These are phyloP conservation scores for Capreolus pygargus DNA, from an alignment of 2,113 vertebrate genomes.

Conservation along the genomic window DNA sequence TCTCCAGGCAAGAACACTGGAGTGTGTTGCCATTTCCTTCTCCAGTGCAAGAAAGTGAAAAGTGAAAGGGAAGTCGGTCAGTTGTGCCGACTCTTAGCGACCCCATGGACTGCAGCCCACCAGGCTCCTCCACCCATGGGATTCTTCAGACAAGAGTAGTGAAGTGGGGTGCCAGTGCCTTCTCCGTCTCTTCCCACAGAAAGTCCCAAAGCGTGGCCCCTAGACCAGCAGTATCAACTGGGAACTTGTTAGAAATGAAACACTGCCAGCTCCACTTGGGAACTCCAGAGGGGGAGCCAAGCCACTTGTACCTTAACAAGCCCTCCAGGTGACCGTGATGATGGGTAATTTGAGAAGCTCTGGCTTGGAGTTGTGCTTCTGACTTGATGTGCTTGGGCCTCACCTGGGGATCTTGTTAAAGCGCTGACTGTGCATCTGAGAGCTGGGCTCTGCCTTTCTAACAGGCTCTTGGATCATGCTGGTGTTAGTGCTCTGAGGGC, in stretches of 20 bases:
- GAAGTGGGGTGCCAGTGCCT: too few species aligned
- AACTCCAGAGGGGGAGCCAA: neutral
- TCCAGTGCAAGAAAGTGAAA: too few species aligned
- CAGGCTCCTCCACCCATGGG: too few species aligned
- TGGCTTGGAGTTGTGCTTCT: neutral
- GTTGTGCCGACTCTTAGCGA: too few species aligned
- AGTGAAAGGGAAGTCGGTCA: too few species aligned
- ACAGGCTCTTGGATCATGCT: neutral
- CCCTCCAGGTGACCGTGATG: neutral
- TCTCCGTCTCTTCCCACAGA: neutral
- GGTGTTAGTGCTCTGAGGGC: neutral
- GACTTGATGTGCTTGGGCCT: rapidly evolving
- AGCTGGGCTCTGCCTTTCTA: neutral
- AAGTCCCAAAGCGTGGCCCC: neutral
- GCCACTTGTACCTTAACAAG: too few species aligned
- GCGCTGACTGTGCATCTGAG: neutral
- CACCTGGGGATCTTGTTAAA: neutral
- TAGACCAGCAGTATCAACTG: neutral
- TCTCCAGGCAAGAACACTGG: too few species aligned
- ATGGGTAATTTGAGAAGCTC: rapidly evolving
- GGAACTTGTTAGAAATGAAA: neutral
- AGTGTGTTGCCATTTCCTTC: too few species aligned
- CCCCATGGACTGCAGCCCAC: too few species aligned
- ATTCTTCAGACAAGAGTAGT: too few species aligned
- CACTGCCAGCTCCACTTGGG: neutral